Conservation (phyloP, 2,113 vertebrate species). For the Macaca mulatta region DNA sequence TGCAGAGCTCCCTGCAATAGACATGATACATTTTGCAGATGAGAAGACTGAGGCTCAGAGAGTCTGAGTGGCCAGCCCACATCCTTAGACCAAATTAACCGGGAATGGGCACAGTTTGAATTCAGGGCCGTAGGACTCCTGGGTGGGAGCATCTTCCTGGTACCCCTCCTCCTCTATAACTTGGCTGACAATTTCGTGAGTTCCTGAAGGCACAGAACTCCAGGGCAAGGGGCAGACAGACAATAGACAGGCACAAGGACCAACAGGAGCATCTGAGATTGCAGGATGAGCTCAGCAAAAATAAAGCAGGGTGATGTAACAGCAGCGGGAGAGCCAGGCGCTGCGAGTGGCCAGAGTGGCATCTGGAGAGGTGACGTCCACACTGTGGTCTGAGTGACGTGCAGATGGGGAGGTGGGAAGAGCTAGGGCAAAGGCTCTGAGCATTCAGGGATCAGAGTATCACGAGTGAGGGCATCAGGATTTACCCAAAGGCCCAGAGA, state of each 20-base stretch:
- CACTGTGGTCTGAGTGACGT: neutral
- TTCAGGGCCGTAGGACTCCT: neutral
- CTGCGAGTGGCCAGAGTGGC: neutral
- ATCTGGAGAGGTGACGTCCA: slow-evolving; percentile 19
- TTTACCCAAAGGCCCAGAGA: neutral
- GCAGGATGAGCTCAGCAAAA: neutral
- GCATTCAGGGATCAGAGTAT: neutral
- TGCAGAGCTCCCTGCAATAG: neutral
- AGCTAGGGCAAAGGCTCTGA: neutral
- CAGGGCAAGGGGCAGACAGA: slow-evolving; percentile 15
- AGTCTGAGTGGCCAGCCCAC: neutral
- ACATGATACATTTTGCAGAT: neutral
- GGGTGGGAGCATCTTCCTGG: neutral
- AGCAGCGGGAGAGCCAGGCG: neutral
- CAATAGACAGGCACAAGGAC: neutral
- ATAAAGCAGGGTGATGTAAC: neutral
- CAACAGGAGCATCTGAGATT: neutral
- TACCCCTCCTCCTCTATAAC: neutral
- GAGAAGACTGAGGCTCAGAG: neutral
- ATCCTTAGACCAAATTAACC: neutral
- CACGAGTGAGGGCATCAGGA: neutral
- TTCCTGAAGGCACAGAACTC: neutral
- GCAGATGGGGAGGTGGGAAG: neutral
- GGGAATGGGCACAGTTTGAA: neutral
- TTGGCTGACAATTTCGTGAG: neutral